Evolutionary conservation across 2,888 invertebrate genomes (phyloP).

Genomic region (Blastobasis adustella): DNA sequence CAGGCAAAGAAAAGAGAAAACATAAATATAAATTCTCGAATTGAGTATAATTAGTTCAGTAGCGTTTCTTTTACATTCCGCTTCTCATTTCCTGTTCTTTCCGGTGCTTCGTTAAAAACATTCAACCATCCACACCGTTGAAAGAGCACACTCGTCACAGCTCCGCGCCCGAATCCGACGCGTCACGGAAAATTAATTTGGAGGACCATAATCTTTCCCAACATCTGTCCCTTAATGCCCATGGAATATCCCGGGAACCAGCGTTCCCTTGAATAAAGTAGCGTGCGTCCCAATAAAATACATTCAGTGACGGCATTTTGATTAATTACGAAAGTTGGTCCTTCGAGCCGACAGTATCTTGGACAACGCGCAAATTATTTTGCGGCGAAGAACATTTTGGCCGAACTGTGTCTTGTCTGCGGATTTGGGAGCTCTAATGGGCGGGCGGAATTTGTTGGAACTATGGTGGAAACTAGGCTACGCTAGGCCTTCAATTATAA

Average conservation of each 20-base stretch:
- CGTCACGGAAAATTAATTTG: not conserved
- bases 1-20: too few relatives aligned
- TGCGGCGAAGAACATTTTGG: not conserved
- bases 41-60: too few relatives aligned
- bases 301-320: not conserved
- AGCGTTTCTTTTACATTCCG: too few relatives aligned
- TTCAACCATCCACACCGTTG: too few relatives aligned
- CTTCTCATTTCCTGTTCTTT: too few relatives aligned
- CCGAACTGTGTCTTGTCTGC: not conserved
- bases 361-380: conserved; percentile 7
- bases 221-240: not conserved
- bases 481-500: too few relatives aligned
- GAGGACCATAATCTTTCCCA: conserved; percentile 1
- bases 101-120: too few relatives aligned
- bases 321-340: conserved; percentile 5
- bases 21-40: too few relatives aligned
- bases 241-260: not conserved
- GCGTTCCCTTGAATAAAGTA: conserved; percentile 1
- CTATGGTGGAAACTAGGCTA: too few relatives aligned
- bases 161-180: not conserved
- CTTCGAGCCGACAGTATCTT: conserved; percentile 1
- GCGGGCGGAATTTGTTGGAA: too few relatives aligned
- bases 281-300: conserved; percentile 1
- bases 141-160: too few relatives aligned
- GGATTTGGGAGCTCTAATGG: too few relatives aligned